Evolutionary conservation across 2,888 invertebrate genomes (phyloP).

Genomic region (Argyresthia goedartella): DNA sequence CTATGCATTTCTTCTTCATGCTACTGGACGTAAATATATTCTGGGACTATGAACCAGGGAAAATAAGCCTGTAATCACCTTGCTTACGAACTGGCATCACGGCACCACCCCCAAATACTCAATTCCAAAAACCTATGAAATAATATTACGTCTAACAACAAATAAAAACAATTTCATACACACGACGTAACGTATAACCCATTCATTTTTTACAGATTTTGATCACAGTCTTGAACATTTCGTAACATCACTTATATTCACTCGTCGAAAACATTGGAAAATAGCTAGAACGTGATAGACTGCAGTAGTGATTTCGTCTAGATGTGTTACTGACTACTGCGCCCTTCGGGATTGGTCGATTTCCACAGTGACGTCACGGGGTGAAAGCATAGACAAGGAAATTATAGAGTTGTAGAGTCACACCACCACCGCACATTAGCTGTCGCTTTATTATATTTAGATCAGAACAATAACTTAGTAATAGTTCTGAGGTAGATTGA

Average conservation of each 20-base stretch:
- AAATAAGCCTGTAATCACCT: constrained; percentile 64
- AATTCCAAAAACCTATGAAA: constrained; percentile 50
- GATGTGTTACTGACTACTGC: constrained; percentile 59
- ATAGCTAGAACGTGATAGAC: constrained; percentile 38
- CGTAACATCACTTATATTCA: constrained; percentile 43
- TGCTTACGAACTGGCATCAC: constrained; percentile 83
- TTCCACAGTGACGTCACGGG: constrained; percentile 73
- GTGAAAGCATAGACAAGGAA: constrained; percentile 63
- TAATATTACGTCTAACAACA: constrained; percentile 21
- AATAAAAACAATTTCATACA: constrained; percentile 35
- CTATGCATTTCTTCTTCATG: neutral
- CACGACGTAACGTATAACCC: constrained; percentile 24
- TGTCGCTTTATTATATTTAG: too few relatives aligned
- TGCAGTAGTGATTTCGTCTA: constrained; percentile 49
- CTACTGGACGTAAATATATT: neutral
- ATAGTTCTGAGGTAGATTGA: too few relatives aligned
- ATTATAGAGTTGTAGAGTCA: constrained; percentile 18
- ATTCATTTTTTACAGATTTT: constrained; percentile 51
- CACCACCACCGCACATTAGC: too few relatives aligned
- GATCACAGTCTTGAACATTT: constrained; percentile 44
- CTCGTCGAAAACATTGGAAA: constrained; percentile 60
- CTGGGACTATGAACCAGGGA: neutral
- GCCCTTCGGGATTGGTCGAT: constrained; percentile 74
- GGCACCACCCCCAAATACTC: constrained; percentile 60
- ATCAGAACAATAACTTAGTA: too few relatives aligned